Evolutionary conservation across 2,888 invertebrate genomes (phyloP).

Genomic region (Ptilodon capucinus): DNA sequence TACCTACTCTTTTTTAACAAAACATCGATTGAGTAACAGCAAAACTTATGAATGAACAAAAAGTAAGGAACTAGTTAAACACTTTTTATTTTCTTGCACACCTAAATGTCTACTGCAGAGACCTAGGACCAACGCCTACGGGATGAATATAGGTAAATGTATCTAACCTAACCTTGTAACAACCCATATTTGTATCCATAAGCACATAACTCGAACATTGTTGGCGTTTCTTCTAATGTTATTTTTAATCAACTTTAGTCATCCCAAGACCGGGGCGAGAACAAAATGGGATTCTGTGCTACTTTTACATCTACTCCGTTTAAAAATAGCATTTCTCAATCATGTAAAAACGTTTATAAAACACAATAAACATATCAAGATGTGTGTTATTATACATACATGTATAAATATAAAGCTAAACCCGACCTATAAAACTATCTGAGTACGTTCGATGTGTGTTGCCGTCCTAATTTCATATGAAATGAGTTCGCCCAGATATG

Average conservation of each 20-base stretch:
- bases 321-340: slow-evolving; percentile 36
- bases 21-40: no score
- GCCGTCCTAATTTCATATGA: slow-evolving; percentile 51
- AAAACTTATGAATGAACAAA: no score
- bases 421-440: slow-evolving; percentile 54
- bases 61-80: no score
- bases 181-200: slow-evolving; percentile 4
- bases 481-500: slow-evolving; percentile 48
- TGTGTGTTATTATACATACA: slow-evolving; percentile 52
- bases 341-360: slow-evolving; percentile 38
- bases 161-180: neutral
- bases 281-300: slow-evolving; percentile 7
- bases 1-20: no score
- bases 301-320: slow-evolving; percentile 16
- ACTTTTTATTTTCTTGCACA: no score
- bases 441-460: slow-evolving; percentile 38
- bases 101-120: no score
- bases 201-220: slow-evolving; percentile 17
- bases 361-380: slow-evolving; percentile 45
- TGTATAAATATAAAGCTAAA: slow-evolving; percentile 53
- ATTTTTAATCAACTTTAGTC: slow-evolving; percentile 5
- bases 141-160: no score
- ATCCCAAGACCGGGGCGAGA: slow-evolving; percentile 1
- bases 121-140: no score
- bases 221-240: slow-evolving; percentile 12